phyloP scores from a whole-genome alignment of 2,797 vertebrate species.

The Megaceryle alcyon region DNA sequence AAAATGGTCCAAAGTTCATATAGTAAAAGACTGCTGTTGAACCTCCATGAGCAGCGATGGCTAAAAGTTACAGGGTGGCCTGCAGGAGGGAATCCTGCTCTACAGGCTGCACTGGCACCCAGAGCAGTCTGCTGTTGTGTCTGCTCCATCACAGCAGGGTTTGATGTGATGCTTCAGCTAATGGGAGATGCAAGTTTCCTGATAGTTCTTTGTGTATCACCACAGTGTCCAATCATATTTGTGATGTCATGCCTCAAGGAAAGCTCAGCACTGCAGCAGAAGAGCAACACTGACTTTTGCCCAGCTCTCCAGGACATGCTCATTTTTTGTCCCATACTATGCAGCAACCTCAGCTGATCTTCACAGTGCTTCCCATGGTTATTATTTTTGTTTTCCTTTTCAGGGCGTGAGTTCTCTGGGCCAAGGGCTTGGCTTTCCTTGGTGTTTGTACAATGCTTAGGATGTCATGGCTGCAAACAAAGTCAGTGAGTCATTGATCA shows the following conservation, averaged over 20 bases:
- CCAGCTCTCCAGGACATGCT: background rate
- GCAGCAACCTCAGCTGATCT: background rate
- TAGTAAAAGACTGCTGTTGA: background rate
- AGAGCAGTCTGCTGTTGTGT: background rate
- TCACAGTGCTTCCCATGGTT: background rate
- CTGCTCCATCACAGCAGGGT: background rate
- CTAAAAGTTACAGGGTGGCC: background rate
- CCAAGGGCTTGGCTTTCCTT: background rate
- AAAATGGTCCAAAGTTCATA: conserved; percentile 16
- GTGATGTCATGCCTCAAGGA: background rate
- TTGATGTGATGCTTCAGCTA: background rate
- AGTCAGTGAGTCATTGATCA: conserved; percentile 11
- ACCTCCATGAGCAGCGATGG: background rate
- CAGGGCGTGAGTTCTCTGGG: background rate
- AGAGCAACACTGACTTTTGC: background rate
- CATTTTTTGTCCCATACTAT: background rate
- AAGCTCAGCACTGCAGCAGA: background rate
- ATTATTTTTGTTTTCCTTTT: conserved; percentile 20
- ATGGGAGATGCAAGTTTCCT: background rate
- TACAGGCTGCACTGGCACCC: background rate
- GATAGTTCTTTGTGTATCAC: background rate
- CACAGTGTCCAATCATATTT: accelerated
- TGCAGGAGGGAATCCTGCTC: background rate
- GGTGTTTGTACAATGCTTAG: conserved; percentile 6
- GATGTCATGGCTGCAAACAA: background rate